Conservation (phyloP, 53 echinoderm and acorn worm genomes). For the Holothuria scabra region DNA sequence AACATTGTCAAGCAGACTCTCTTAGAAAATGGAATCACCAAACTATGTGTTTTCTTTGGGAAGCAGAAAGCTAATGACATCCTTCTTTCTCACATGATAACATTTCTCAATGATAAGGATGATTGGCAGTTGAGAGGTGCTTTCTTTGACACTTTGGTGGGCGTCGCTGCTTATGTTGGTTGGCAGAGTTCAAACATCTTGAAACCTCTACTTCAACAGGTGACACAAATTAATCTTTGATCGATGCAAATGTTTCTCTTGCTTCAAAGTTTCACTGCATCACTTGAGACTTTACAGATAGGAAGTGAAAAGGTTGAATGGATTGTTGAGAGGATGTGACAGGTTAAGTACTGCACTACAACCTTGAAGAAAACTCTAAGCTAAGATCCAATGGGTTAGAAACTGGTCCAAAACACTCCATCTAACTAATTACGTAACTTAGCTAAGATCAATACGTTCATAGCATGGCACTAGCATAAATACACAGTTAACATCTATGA, state of each 20-base stretch:
- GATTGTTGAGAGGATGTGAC: background rate
- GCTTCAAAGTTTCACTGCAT: background rate
- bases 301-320: too few relatives aligned
- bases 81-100: slow-evolving; percentile 97
- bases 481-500: too few relatives aligned
- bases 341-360: too few relatives aligned
- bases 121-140: slow-evolving; percentile 96
- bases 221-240: slow-evolving; percentile 13
- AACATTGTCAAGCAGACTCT: slow-evolving; percentile 97
- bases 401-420: too few relatives aligned
- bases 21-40: slow-evolving; percentile 95
- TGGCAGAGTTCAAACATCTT: slow-evolving; percentile 98
- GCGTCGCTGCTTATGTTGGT: slow-evolving; percentile 95
- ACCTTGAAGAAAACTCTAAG: too few relatives aligned
- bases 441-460: too few relatives aligned
- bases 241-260: too few relatives aligned
- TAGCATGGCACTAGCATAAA: too few relatives aligned
- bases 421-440: too few relatives aligned
- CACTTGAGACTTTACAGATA: background rate
- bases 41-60: slow-evolving; percentile 96
- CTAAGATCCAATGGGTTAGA: too few relatives aligned
- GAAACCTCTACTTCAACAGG: slow-evolving; percentile 94
- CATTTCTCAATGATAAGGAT: slow-evolving; percentile 97
- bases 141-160: slow-evolving; percentile 97
- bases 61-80: slow-evolving; percentile 97